These are phyloP conservation scores for Antheraea pernyi DNA, from an alignment of 1,140 invertebrate species.

Conservation along the genomic window DNA sequence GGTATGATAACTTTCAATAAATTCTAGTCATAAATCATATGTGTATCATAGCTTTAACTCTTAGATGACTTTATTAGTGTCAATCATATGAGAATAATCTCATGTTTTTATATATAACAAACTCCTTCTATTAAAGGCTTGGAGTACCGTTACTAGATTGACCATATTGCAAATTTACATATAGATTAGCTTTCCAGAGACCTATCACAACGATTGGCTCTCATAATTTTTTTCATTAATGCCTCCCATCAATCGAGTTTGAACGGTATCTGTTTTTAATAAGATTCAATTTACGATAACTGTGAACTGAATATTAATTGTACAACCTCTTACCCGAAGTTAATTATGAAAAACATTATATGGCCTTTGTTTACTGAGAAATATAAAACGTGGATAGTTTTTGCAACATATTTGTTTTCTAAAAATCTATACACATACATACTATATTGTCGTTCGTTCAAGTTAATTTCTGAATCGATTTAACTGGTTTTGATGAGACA, in stretches of 20 bases:
- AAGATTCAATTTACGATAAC: neutral
- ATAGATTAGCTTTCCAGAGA: constrained; percentile 19
- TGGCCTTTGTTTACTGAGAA: neutral
- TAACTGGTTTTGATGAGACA: too few relatives aligned
- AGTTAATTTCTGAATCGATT: too few relatives aligned
- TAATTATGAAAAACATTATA: constrained; percentile 2
- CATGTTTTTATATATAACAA: neutral
- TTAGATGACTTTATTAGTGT: too few relatives aligned
- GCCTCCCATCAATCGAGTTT: neutral
- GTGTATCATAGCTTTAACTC: too few relatives aligned
- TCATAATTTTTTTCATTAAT: constrained; percentile 1
- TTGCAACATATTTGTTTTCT: neutral
- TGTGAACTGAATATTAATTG: neutral
- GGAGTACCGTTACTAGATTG: neutral
- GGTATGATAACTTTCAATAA: too few relatives aligned
- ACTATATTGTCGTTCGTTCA: too few relatives aligned
- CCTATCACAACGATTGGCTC: neutral
- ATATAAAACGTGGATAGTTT: too few relatives aligned
- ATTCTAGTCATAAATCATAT: too few relatives aligned
- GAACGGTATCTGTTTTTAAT: neutral
- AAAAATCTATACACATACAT: too few relatives aligned
- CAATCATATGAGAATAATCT: neutral
- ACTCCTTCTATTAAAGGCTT: neutral
- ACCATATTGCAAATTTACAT: constrained; percentile 19
- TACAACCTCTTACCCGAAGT: neutral